These are phyloP conservation scores for Anagyrus pseudococci DNA, from an alignment of 2,888 invertebrate species.

Conservation along the genomic window DNA sequence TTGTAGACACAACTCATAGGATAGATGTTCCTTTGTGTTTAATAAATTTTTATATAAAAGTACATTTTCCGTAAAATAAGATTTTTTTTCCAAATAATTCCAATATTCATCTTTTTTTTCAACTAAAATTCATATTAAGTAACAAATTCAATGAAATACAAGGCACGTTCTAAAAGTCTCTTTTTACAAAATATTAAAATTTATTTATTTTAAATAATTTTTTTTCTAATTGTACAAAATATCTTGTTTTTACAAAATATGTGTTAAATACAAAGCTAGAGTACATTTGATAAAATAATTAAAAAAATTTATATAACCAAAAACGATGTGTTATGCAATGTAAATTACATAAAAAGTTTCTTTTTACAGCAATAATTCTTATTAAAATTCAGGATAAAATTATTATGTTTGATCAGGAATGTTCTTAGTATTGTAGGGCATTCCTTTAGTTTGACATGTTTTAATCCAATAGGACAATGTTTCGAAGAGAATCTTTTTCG, in stretches of 20 bases:
- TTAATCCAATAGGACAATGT: slow-evolving; percentile 64
- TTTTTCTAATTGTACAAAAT: slow-evolving; percentile 17
- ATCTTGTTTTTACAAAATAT: neutral
- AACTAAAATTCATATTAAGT: too few relatives aligned
- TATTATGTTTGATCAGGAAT: slow-evolving; percentile 23
- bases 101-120: neutral
- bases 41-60: slow-evolving; percentile 42
- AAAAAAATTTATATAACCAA: neutral
- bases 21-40: slow-evolving; percentile 42
- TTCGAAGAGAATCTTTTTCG: slow-evolving; percentile 87
- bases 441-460: neutral
- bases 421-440: slow-evolving; percentile 6
- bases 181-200: too few relatives aligned
- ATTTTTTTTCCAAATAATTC: slow-evolving; percentile 10
- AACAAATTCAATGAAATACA: too few relatives aligned
- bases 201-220: neutral
- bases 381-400: slow-evolving; percentile 13
- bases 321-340: too few relatives aligned
- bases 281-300: neutral
- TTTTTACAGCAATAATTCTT: too few relatives aligned
- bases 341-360: too few relatives aligned
- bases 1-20: slow-evolving; percentile 40
- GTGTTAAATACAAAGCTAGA: neutral
- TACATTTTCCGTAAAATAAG: slow-evolving; percentile 8
- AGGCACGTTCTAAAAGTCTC: too few relatives aligned